These are phyloP conservation scores for Xanthia togata DNA, from an alignment of 2,888 invertebrate species.

Conservation along the genomic window DNA sequence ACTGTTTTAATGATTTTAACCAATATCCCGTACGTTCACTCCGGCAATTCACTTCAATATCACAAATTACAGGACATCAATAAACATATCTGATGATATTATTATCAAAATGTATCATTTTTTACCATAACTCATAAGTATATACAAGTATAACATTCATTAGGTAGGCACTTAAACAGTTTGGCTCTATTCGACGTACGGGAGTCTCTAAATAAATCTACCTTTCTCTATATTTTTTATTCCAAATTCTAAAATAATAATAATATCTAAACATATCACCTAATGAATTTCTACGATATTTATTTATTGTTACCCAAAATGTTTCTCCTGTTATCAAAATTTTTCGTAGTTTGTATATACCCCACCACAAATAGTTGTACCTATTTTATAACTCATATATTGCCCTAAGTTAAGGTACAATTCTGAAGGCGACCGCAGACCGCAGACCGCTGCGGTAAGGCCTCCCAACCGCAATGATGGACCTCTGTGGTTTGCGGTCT, in stretches of 20 bases:
- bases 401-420: slow-evolving; percentile 27
- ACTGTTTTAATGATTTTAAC: slow-evolving; percentile 29
- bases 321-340: slow-evolving; percentile 42
- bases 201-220: background rate
- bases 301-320: slow-evolving; percentile 42
- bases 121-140: background rate
- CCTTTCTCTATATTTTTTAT: slow-evolving; percentile 36
- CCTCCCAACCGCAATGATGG: background rate
- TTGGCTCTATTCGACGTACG: slow-evolving; percentile 12
- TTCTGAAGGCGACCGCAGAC: background rate
- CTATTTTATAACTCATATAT: slow-evolving; percentile 61
- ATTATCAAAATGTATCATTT: slow-evolving; percentile 13
- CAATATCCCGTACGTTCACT: slow-evolving; percentile 6
- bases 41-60: background rate
- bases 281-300: slow-evolving; percentile 69
- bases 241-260: slow-evolving; percentile 47
- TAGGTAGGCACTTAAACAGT: background rate
- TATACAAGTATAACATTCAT: background rate
- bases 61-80: slow-evolving; percentile 1
- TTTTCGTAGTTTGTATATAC: slow-evolving; percentile 55
- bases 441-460: background rate
- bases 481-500: background rate
- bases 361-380: slow-evolving; percentile 37
- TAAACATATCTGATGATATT: slow-evolving; percentile 41
- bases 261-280: slow-evolving; percentile 70